Percentiles rank a stretch among this genome's conserved stretches.
Evolutionary conservation across 2,113 vertebrate species (phyloP).

Genomic region (Corythornis madagascariensis): DNA sequence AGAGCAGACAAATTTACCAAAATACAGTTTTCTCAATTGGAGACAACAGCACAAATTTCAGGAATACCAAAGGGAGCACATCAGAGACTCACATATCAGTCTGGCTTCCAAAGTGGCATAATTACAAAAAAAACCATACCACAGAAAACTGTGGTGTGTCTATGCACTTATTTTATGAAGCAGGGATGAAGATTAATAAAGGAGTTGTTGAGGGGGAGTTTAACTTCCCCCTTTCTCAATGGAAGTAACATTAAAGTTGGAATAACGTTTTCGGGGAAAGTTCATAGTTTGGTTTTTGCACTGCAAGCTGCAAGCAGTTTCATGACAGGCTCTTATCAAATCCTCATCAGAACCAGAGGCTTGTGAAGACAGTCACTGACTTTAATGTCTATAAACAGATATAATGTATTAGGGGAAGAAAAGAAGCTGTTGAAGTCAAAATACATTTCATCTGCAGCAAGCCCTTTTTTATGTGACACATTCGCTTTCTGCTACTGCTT

Average conservation of each 20-base stretch:
- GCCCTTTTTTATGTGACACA: not conserved
- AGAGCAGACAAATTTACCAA: not conserved
- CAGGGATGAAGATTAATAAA: not conserved
- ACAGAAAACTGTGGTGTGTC: not conserved
- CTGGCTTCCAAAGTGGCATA: not conserved
- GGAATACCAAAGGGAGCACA: not conserved
- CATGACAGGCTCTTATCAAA: not conserved
- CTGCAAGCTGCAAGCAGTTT: not conserved
- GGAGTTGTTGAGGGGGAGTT: not conserved
- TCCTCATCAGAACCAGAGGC: not conserved
- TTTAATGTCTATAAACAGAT: not conserved
- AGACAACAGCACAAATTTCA: not conserved
- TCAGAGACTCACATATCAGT: not conserved
- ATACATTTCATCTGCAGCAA: not conserved
- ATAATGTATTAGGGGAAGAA: not conserved
- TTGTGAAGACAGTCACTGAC: not conserved
- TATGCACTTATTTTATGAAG: not conserved
- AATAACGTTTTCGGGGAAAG: not conserved
- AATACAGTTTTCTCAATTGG: not conserved
- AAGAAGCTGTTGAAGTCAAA: constrained; percentile 7
- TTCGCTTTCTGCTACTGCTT: not conserved
- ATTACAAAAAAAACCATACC: not conserved
- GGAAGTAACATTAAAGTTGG: not conserved
- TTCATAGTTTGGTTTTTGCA: not conserved
- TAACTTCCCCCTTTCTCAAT: not conserved